Conservation (phyloP, 2,113 vertebrate species). For the Loxodonta africana region DNA sequence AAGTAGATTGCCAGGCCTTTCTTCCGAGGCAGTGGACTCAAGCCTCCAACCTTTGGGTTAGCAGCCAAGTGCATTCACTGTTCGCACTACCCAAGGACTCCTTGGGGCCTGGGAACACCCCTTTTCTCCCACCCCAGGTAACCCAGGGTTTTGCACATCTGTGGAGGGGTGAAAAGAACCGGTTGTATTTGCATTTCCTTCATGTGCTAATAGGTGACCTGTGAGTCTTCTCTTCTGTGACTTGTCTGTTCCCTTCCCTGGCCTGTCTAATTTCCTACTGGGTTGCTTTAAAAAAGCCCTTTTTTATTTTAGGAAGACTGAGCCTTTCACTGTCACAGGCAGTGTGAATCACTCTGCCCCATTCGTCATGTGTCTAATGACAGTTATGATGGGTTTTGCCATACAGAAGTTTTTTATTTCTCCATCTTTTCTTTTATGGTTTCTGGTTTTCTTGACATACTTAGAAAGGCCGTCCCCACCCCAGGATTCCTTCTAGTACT, state of each 20-base stretch:
- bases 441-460: slow-evolving; percentile 74
- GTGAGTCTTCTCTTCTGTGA: background rate
- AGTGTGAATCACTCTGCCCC: slow-evolving; percentile 5
- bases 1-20: too few relatives aligned
- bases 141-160: too few relatives aligned
- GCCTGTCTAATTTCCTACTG: background rate
- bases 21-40: too few relatives aligned
- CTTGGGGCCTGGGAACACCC: too few relatives aligned
- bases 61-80: too few relatives aligned
- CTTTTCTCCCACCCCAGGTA: too few relatives aligned
- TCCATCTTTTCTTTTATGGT: slow-evolving; percentile 66
- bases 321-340: background rate
- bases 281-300: slow-evolving; percentile 1
- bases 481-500: slow-evolving; percentile 73
- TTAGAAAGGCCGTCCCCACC: slow-evolving; percentile 66
- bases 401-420: slow-evolving; percentile 74
- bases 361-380: slow-evolving; percentile 58
- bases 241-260: background rate
- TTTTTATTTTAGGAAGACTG: slow-evolving; percentile 43
- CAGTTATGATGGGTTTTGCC: slow-evolving; percentile 36
- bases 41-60: too few relatives aligned
- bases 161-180: too few relatives aligned
- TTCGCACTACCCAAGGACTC: too few relatives aligned
- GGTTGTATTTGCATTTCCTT: too few relatives aligned
- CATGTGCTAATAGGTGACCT: background rate